Percentiles rank a stretch among this genome's conserved stretches.
These are phyloP conservation scores for Campaea margaritaria DNA, from an alignment of 2,888 invertebrate species.

Conservation along the genomic window DNA sequence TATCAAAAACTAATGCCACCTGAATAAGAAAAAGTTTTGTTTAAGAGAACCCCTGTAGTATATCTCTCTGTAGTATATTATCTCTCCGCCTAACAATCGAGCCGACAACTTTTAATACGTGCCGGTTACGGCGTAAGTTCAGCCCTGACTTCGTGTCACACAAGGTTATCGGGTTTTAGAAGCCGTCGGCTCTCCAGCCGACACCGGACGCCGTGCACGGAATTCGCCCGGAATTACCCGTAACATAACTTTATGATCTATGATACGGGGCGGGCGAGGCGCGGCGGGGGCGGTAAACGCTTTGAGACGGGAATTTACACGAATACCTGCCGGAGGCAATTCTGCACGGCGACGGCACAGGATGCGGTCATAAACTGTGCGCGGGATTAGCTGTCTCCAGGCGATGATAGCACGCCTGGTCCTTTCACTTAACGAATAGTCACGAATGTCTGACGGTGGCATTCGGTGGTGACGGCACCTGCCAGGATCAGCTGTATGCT, in stretches of 20 bases:
- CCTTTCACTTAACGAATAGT: too few relatives aligned
- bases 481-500: too few relatives aligned
- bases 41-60: too few relatives aligned
- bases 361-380: slow-evolving; percentile 6
- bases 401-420: background rate
- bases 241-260: slow-evolving; percentile 21
- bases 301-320: slow-evolving; percentile 4
- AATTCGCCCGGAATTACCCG: slow-evolving; percentile 13
- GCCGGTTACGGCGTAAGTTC: too few relatives aligned
- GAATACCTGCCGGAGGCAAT: background rate
- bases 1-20: too few relatives aligned
- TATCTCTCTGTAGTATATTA: too few relatives aligned
- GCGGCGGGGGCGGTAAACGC: slow-evolving; percentile 1
- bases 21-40: too few relatives aligned
- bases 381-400: slow-evolving; percentile 5
- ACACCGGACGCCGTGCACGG: slow-evolving; percentile 2
- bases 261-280: slow-evolving; percentile 4
- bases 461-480: too few relatives aligned
- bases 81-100: too few relatives aligned
- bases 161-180: background rate
- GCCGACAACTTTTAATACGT: too few relatives aligned
- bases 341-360: background rate
- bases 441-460: too few relatives aligned
- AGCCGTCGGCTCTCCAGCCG: background rate
- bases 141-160: background rate